A percentile compares a stretch with the other conserved stretches of the same genome.
phyloP scores from a whole-genome alignment of 2,113 vertebrate genomes.

The Spizaetus ornatus region DNA sequence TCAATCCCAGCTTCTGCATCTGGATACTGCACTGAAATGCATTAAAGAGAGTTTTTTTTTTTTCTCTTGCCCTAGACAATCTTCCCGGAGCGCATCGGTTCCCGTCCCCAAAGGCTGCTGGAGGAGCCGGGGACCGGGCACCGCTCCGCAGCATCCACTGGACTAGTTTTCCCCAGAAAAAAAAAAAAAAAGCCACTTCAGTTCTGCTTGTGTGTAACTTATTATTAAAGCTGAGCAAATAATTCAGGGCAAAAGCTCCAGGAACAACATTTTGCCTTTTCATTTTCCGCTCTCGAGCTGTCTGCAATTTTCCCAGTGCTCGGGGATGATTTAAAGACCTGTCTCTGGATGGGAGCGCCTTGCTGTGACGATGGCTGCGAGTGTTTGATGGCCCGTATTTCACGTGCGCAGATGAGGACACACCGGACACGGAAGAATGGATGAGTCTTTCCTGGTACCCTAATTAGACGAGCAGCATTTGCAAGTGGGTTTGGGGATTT shows the following conservation, averaged over 20 bases:
- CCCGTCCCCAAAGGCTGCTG: neutral
- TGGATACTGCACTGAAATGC: neutral
- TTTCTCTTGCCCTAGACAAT: neutral
- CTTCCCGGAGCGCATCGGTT: accelerated
- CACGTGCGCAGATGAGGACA: neutral
- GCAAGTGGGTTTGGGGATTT: neutral
- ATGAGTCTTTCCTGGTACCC: neutral
- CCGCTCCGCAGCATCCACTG: accelerated
- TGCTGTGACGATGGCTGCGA: neutral
- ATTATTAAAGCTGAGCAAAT: conserved; percentile 29
- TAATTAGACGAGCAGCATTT: neutral
- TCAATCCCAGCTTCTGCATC: neutral
- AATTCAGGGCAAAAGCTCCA: conserved; percentile 14
- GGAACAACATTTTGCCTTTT: neutral
- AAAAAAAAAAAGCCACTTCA: neutral
- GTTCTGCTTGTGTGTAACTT: neutral
- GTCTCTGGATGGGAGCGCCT: neutral
- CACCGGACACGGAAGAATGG: neutral
- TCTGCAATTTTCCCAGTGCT: neutral
- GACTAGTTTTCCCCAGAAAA: neutral
- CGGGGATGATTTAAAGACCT: conserved; percentile 39
- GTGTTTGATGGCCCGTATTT: neutral
- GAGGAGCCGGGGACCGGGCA: neutral
- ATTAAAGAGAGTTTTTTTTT: neutral
- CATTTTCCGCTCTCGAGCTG: conserved; percentile 1